These are phyloP conservation scores for Acleris literana DNA, from an alignment of 2,888 invertebrate species.

Conservation along the genomic window DNA sequence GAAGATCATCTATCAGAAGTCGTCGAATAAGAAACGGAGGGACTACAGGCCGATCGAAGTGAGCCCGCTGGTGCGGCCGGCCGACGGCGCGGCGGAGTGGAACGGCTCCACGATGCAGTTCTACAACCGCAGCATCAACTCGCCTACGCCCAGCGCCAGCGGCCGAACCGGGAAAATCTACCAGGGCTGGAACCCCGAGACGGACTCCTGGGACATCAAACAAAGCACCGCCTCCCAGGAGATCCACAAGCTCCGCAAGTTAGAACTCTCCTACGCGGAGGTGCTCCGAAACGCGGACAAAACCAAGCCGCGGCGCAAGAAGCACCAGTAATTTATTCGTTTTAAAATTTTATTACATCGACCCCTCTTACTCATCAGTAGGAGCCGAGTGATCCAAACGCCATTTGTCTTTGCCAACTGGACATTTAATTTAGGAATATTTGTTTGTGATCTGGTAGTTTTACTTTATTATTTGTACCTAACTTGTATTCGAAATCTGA, in stretches of 20 bases:
- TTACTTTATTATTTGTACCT: constrained; percentile 75
- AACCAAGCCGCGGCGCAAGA: constrained; percentile 78
- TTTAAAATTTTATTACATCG: constrained; percentile 58
- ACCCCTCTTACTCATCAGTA: constrained; percentile 69
- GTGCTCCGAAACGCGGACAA: constrained; percentile 89
- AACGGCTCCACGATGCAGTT: constrained; percentile 89
- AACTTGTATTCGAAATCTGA: constrained; percentile 69
- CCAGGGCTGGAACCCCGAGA: constrained; percentile 78
- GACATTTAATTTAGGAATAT: constrained; percentile 77
- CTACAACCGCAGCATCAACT: constrained; percentile 85
- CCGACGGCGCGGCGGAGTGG: constrained; percentile 79
- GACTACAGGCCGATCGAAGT: constrained; percentile 83
- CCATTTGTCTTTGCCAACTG: constrained; percentile 82
- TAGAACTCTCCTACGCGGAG: constrained; percentile 94
- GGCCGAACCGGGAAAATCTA: constrained; percentile 76
- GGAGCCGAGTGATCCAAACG: constrained; percentile 76
- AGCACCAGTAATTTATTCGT: constrained; percentile 69
- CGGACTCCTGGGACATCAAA: constrained; percentile 77
- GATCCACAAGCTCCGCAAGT: constrained; percentile 90
- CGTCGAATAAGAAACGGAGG: constrained; percentile 82
- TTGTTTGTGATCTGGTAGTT: constrained; percentile 79
- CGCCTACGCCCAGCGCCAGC: constrained; percentile 84
- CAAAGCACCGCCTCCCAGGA: constrained; percentile 92
- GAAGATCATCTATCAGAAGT: constrained; percentile 84
- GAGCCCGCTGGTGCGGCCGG: constrained; percentile 73